Evolutionary conservation across 2,888 invertebrate species (phyloP).

Genomic region (Monoplex corrugatus): DNA sequence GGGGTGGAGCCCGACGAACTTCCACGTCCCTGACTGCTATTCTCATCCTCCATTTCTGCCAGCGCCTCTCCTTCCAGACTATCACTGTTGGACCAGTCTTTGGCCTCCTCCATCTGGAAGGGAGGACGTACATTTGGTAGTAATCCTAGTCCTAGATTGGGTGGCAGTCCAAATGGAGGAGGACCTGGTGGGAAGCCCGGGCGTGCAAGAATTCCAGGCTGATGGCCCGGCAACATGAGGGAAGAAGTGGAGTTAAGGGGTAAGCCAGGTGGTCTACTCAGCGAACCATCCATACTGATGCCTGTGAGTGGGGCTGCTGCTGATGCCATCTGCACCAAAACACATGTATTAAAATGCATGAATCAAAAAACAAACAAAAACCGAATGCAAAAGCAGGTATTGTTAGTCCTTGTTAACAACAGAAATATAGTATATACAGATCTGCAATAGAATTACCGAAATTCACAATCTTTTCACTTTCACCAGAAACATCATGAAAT

Average conservation of each 20-base stretch:
- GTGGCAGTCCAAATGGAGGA: conserved; percentile 58
- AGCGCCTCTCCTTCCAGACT: conserved; percentile 48
- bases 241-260: conserved; percentile 48
- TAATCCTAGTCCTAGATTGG: conserved; percentile 68
- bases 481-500: too few relatives aligned
- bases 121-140: conserved; percentile 63
- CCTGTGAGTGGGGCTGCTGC: conserved; percentile 24
- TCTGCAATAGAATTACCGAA: too few relatives aligned
- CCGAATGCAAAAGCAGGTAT: too few relatives aligned
- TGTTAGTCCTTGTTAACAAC: too few relatives aligned
- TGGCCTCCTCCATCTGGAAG: conserved; percentile 52
- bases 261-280: conserved; percentile 50
- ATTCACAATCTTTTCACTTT: too few relatives aligned
- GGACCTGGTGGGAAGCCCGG: conserved; percentile 65
- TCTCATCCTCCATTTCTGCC: conserved; percentile 53
- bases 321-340: conserved; percentile 40
- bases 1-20: background rate
- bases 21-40: conserved; percentile 49
- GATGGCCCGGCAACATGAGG: conserved; percentile 43
- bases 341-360: background rate
- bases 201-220: conserved; percentile 57
- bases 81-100: conserved; percentile 59
- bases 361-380: too few relatives aligned
- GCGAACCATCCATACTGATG: conserved; percentile 7
- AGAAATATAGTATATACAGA: too few relatives aligned